Base-by-base conservation (phyloP, 1,140 invertebrate species). In the Orius insidiosus region DNA sequence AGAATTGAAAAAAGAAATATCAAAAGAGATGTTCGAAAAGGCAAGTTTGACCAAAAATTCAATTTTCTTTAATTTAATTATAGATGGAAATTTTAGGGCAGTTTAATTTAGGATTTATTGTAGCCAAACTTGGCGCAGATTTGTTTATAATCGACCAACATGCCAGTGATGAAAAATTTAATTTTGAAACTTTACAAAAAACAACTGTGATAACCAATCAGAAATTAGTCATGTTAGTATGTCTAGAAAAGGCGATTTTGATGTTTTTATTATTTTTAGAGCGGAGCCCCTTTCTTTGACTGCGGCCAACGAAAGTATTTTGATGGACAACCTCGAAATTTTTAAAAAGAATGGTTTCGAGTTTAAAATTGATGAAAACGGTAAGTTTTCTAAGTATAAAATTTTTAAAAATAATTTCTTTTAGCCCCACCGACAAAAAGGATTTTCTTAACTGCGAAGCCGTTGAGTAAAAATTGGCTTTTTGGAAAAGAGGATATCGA, bases 121-220 rank as follows among this genome's bases (percentile, higher is more conserved):
- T 98, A 47, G 72, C 80, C 0, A 72, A 73, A 51, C 63, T 89
- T n/a, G 73, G 80, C 30, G 65, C 75, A 45, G 85, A 96, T 69
- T 63, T 99, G 1, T 98, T 98, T 61, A 94, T 98, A 41, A 76
- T 99, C 39, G 95, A 99, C 68, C 95, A 99, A 66, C 95, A 98
- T 72, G 95, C 95, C 5, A 81, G 81, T 5, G 95, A 99, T 70
- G 95, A 98, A 66, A 97, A 96, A 62, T 98, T 83, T 63, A 96
- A 95, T 65, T 99, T 92, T 69, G 94, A 98, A 68, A 81, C 74
- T 45, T 67, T 97, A 48, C 85, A 90, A 59, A 72, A 71, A 54
- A 80, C 74, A 48, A 85, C 80, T 1, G 73, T 80, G 39, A 60
- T 97, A 36, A 76, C 85, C 53, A 81, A 74, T 54, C 93, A 98